Percentiles rank a stretch among this genome's conserved stretches.
These are phyloP conservation scores for Blastomussa wellsi DNA, from an alignment of 92 coral and sea anemone genomes.

Conservation along the genomic window DNA sequence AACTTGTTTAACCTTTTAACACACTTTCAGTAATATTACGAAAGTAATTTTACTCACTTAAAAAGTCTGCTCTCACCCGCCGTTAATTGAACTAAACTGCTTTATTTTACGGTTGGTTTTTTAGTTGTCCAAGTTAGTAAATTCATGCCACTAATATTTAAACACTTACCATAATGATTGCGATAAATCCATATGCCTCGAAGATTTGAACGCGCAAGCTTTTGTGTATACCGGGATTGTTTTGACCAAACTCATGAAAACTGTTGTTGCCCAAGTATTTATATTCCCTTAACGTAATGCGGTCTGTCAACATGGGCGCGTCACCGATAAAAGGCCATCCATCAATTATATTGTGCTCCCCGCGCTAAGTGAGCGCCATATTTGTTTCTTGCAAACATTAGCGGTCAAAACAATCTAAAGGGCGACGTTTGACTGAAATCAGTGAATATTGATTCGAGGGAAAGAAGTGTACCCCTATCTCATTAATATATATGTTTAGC, in stretches of 20 bases:
- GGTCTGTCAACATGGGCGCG: background rate
- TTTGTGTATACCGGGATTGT: background rate
- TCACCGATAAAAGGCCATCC: background rate
- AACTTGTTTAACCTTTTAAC: slow-evolving; percentile 8
- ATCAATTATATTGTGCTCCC: slow-evolving; percentile 7
- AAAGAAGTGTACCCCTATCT: background rate
- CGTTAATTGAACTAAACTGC: background rate
- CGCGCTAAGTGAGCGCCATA: slow-evolving; percentile 2
- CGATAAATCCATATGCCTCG: background rate
- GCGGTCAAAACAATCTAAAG: background rate
- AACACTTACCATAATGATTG: background rate
- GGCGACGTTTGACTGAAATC: background rate
- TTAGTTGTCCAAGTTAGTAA: too few relatives aligned
- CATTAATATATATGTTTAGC: too few relatives aligned
- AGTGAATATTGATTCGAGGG: background rate
- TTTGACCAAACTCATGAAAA: background rate
- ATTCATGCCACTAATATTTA: background rate
- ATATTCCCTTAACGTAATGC: background rate
- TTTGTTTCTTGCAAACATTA: slow-evolving; percentile 18
- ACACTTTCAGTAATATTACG: background rate
- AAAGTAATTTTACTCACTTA: background rate
- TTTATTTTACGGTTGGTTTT: too few relatives aligned
- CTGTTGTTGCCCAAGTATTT: background rate
- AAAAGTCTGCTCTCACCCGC: too few relatives aligned
- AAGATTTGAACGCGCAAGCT: background rate